Conservation (phyloP, 2,888 invertebrate species). For the Diarsia dahlii region DNA sequence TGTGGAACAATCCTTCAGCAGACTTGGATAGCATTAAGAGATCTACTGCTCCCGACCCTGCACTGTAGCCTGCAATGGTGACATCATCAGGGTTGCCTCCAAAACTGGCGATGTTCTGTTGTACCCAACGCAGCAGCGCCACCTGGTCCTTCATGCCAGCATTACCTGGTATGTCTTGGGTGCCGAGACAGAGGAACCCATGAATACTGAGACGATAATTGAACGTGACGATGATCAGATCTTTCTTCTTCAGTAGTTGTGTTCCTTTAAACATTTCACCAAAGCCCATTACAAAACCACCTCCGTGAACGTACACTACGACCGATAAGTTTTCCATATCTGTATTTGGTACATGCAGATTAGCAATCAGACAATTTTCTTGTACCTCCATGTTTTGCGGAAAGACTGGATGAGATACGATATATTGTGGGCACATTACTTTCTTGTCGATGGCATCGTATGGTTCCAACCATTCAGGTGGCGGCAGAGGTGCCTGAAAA, state of each 20-base stretch:
- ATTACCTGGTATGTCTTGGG: constrained; percentile 68
- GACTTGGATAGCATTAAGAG: constrained; percentile 45
- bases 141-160: constrained; percentile 68
- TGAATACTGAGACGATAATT: constrained; percentile 70
- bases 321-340: constrained; percentile 69
- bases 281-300: constrained; percentile 68
- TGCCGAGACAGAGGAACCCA: constrained; percentile 73
- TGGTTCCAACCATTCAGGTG: constrained; percentile 69
- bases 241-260: constrained; percentile 64
- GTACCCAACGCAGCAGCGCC: constrained; percentile 72
- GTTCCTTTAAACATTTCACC: constrained; percentile 58
- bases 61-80: constrained; percentile 71
- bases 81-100: constrained; percentile 76
- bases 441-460: constrained; percentile 70
- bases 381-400: background rate
- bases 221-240: constrained; percentile 69
- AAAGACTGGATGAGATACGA: too few species aligned
- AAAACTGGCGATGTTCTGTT: constrained; percentile 72
- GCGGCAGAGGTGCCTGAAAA: constrained; percentile 74
- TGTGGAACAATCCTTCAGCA: constrained; percentile 71
- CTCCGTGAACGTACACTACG: constrained; percentile 73
- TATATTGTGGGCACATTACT: constrained; percentile 70
- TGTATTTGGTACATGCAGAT: constrained; percentile 81
- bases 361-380: constrained; percentile 82
- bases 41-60: constrained; percentile 63